Conservation (phyloP, 2,888 invertebrate genomes). For the Nineta flava region DNA sequence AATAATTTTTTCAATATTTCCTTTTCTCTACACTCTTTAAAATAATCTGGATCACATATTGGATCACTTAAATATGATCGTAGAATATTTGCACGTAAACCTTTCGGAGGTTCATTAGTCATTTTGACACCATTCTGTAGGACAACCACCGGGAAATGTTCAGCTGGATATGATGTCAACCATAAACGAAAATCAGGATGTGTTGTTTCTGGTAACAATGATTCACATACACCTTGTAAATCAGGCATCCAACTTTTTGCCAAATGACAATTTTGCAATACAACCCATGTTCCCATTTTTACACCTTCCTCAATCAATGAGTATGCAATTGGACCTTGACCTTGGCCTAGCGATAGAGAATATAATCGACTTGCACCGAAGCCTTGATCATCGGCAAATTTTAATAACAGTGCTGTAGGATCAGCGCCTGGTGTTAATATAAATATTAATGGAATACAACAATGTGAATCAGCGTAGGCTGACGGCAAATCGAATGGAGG, state of each 20-base stretch:
- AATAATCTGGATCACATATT: constrained; percentile 75
- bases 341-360: constrained; percentile 81
- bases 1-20: constrained; percentile 69
- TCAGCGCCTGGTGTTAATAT: constrained; percentile 87
- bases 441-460: constrained; percentile 75
- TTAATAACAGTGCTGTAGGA: constrained; percentile 74
- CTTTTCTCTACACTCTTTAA: constrained; percentile 62
- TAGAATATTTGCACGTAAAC: constrained; percentile 65
- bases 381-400: constrained; percentile 86
- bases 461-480: constrained; percentile 73
- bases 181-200: constrained; percentile 86
- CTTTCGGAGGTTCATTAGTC: constrained; percentile 93
- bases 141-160: constrained; percentile 81
- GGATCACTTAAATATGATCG: constrained; percentile 79
- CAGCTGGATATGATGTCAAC: constrained; percentile 89
- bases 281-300: constrained; percentile 78
- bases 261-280: constrained; percentile 89
- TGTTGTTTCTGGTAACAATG: constrained; percentile 59
- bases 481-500: constrained; percentile 77
- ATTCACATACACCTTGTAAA: constrained; percentile 81
- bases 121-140: constrained; percentile 91
- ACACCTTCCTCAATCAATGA: constrained; percentile 73
- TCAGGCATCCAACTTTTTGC: constrained; percentile 91
- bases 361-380: constrained; percentile 62
- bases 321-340: constrained; percentile 82